Evolutionary conservation across 2,113 vertebrate species (phyloP), one percentile per base, ranked within the genome.

Genomic region (Melierax canorus): DNA sequence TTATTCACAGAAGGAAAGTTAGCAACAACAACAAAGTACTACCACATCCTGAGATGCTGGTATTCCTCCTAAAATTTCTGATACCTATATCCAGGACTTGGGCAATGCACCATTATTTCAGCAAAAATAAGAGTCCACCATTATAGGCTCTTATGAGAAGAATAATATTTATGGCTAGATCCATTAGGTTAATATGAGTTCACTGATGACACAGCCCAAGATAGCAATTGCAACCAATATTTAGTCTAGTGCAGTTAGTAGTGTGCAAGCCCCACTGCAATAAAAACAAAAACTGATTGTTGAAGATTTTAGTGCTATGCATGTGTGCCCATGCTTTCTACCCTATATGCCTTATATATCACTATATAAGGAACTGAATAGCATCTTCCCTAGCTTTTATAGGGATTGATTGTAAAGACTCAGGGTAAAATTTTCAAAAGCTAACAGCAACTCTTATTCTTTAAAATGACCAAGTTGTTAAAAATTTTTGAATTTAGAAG

Each of bases 341-440:
- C 15, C 4, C 23, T 60, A 30, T 11, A 9, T 0, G 0, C 8
- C 21, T 69, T 39, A 39, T 5, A 11, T 12, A 27, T 41, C 18
- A 21, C 19, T 60, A 11, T 9, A 43, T 17, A 53, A 48, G 15
- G 32, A 80, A 34, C 21, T 27, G 17, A 80, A 17, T 1, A 73
- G 9, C 11, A 63, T 36, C 45, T 63, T 50, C 43, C 55, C 22
- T 36, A 66, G 34, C 27, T 74, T 78, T 60, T 56, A 26, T 10
- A 39, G 12, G 0, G 3, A 38, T 3, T 45, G 10, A 45, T 27
- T 81, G 32, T 56, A 68, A 79, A 92, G 19, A 69, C 5, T 32
- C 6, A 16, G 15, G 11, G 45, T 50, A 69, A 64, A 68, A 90
- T 41, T 86, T 76, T 73, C 63, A 86, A 90, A 92, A 68, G 15